phyloP scores from a whole-genome alignment of 2,113 vertebrate genomes.

The Scortum barcoo region DNA sequence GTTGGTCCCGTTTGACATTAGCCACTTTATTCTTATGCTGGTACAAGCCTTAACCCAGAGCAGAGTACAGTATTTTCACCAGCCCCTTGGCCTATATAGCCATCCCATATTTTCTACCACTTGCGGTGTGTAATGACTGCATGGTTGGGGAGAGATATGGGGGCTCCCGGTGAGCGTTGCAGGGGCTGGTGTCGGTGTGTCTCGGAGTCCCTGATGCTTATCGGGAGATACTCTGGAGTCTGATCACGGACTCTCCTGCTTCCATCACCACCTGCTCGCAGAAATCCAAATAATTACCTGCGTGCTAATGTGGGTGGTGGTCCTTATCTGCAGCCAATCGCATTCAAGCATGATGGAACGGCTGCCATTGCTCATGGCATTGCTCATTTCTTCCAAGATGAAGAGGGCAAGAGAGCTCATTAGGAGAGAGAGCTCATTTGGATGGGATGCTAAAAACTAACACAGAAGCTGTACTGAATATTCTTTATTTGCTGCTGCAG shows the following conservation, averaged over 20 bases:
- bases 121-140: constrained; percentile 35
- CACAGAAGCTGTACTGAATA: neutral
- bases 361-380: constrained; percentile 45
- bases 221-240: constrained; percentile 70
- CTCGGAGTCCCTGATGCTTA: constrained; percentile 76
- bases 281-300: constrained; percentile 82
- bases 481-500: neutral
- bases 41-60: constrained; percentile 44
- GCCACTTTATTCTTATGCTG: constrained; percentile 36
- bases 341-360: constrained; percentile 41
- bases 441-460: constrained; percentile 2
- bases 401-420: constrained; percentile 20
- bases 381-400: constrained; percentile 48
- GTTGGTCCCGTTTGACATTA: constrained; percentile 41
- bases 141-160: constrained; percentile 60
- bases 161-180: constrained; percentile 63
- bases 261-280: constrained; percentile 80
- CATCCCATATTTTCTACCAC: constrained; percentile 14
- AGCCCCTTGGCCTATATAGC: constrained; percentile 9
- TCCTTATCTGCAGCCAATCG: constrained; percentile 67
- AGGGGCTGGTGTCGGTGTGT: constrained; percentile 60
- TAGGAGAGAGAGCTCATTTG: constrained; percentile 16
- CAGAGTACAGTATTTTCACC: constrained; percentile 42
- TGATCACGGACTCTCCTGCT: constrained; percentile 72
- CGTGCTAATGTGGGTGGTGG: constrained; percentile 70